Evolutionary conservation across 2,797 vertebrate species (phyloP).

Genomic region (Leptodactylus fallax): DNA sequence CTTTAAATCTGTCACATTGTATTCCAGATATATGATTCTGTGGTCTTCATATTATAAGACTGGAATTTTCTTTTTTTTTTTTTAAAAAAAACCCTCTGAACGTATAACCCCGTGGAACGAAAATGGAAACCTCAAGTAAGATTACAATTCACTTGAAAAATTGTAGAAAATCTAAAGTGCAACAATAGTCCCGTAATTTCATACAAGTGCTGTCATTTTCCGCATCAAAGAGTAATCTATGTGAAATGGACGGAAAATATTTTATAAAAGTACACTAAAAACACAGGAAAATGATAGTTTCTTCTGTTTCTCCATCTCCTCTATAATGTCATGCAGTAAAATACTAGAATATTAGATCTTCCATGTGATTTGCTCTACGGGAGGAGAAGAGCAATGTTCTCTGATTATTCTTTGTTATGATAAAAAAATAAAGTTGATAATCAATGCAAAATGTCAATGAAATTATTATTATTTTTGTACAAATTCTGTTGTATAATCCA

Average conservation of each 20-base stretch:
- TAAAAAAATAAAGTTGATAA: neutral
- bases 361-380: neutral
- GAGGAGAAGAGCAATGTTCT: neutral
- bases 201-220: slow-evolving; percentile 38
- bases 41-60: neutral
- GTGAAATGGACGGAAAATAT: slow-evolving; percentile 40
- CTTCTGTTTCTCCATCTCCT: neutral
- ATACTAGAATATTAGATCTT: neutral
- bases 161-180: neutral
- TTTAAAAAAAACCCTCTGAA: neutral
- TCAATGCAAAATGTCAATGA: neutral
- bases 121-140: slow-evolving; percentile 14
- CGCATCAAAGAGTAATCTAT: neutral
- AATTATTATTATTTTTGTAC: neutral
- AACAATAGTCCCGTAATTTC: slow-evolving; percentile 4
- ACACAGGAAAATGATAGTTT: slow-evolving; percentile 10
- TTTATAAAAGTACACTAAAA: slow-evolving; percentile 33
- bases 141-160: slow-evolving; percentile 3
- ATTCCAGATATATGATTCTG: neutral
- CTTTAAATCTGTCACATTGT: neutral
- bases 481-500: too few relatives aligned
- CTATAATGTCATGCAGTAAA: neutral
- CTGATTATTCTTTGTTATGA: neutral
- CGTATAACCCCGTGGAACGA: neutral
- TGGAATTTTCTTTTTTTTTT: neutral